Base-by-base conservation (phyloP, 2,888 invertebrate genomes). In the Danaus chrysippus region DNA sequence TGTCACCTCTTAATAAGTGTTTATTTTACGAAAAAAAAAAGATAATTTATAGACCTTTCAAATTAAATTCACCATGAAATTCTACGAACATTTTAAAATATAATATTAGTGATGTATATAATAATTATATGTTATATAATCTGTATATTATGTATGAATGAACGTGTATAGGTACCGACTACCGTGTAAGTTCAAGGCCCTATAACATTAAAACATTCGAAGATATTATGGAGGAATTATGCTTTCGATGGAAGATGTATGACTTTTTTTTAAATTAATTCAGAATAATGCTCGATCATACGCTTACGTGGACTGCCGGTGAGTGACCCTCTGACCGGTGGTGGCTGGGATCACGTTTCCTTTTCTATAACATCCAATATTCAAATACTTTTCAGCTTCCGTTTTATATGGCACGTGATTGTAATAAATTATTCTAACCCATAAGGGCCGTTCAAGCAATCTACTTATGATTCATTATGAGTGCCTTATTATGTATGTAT, bases 281-380 rank as follows among this genome's bases (percentile, higher is more conserved):
- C 62, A 62, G 66, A 62, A 66, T 64, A 62, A 61, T 64, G 64
- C 64, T 23, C 61, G 61, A 55, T 66, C 34, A 58, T 66, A 58
- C 64, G 69, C 63, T 66, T 67, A 67, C 56, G 68, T 54, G 55
- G 17, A 44, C 54, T 60, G 61, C 49, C 73, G 80, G 83, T 83
- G 82, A 81, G 68, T 84, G 84, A 83, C 82, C 79, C 72, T 62
- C 58, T 63, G 74, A 69, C 71, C 71, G 70, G 65, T 65, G 59
- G 59, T 19, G 53, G 44, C 61, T 52, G 63, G 54, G 41, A 67
- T 73, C 77, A 79, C 77, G 78, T 78, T 79, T 75, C 66, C 66
- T 56, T 59, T 64, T 67, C 61, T 59, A 59, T 56, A 42, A 58
- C 58, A 44, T 59, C 59, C 54, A 63, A 68, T 71, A 63, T 65